phyloP scores from a whole-genome alignment of 2,888 invertebrate species.

The Parthenolecanium corni region DNA sequence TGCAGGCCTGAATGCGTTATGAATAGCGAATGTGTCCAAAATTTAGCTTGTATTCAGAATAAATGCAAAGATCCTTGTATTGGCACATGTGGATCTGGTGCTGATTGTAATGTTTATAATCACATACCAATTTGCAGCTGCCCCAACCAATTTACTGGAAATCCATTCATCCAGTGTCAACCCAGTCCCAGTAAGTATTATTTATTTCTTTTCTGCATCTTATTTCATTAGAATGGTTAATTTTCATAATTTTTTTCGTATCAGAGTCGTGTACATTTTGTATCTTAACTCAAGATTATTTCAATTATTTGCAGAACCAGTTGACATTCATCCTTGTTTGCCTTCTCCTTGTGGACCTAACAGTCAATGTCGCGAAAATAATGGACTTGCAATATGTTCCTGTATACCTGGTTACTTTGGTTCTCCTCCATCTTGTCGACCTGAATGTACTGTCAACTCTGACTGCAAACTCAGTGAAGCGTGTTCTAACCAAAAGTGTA shows the following conservation, averaged over 20 bases:
- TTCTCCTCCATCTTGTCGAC: slow-evolving; percentile 49
- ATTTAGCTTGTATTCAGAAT: slow-evolving; percentile 61
- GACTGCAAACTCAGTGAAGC: slow-evolving; percentile 47
- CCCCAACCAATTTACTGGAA: slow-evolving; percentile 51
- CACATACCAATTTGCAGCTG: slow-evolving; percentile 67
- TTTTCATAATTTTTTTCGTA: neutral
- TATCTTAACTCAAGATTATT: too few species aligned
- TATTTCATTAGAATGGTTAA: neutral
- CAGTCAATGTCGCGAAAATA: slow-evolving; percentile 43
- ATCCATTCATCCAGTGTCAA: slow-evolving; percentile 57
- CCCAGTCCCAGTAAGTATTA: slow-evolving; percentile 34
- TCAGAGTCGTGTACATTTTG: slow-evolving; percentile 11
- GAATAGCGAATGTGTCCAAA: slow-evolving; percentile 60
- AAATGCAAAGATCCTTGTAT: slow-evolving; percentile 69
- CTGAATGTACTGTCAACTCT: slow-evolving; percentile 46
- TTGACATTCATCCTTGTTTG: slow-evolving; percentile 41
- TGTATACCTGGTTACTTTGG: slow-evolving; percentile 45
- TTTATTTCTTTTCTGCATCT: neutral
- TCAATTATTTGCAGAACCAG: too few species aligned
- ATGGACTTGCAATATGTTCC: slow-evolving; percentile 44
- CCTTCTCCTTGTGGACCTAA: slow-evolving; percentile 45
- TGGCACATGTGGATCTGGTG: slow-evolving; percentile 59
- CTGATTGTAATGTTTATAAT: slow-evolving; percentile 60
- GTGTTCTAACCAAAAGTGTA: slow-evolving; percentile 47
- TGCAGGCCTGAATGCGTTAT: slow-evolving; percentile 68